A percentile compares a stretch with the other conserved stretches of the same genome.
These are phyloP conservation scores for Ailuropoda melanoleuca DNA, from an alignment of 2,113 vertebrate species.

Conservation along the genomic window DNA sequence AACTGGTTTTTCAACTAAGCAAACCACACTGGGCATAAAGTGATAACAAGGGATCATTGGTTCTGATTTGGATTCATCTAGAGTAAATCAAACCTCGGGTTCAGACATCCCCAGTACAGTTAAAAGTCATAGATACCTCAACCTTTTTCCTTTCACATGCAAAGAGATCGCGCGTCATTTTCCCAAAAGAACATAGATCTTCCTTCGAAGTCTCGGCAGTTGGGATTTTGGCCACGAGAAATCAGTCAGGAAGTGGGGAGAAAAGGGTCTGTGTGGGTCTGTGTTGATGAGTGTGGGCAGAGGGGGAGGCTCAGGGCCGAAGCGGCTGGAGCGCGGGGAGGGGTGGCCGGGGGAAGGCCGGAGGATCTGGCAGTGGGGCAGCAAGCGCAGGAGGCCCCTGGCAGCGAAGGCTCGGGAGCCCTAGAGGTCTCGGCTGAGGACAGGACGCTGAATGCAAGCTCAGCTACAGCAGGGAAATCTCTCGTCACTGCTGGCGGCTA, in stretches of 20 bases:
- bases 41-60: slow-evolving; percentile 61
- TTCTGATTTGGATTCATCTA: slow-evolving; percentile 70
- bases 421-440: slow-evolving; percentile 73
- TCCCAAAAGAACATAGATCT: slow-evolving; percentile 49
- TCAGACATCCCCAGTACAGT: slow-evolving; percentile 73
- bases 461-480: slow-evolving; percentile 82
- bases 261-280: background rate
- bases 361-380: slow-evolving; percentile 57
- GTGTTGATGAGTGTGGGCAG: slow-evolving; percentile 37
- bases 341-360: background rate
- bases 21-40: slow-evolving; percentile 70
- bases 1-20: slow-evolving; percentile 78
- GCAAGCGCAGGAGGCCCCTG: slow-evolving; percentile 73
- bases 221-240: slow-evolving; percentile 72
- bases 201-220: slow-evolving; percentile 72
- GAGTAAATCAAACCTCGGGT: slow-evolving; percentile 63
- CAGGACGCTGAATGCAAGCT: slow-evolving; percentile 62
- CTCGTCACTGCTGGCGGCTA: slow-evolving; percentile 36
- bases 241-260: slow-evolving; percentile 10
- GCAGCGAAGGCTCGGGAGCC: slow-evolving; percentile 76
- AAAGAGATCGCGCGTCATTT: slow-evolving; percentile 55
- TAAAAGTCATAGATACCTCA: slow-evolving; percentile 78
- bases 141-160: slow-evolving; percentile 73
- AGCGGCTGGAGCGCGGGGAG: background rate
- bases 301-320: background rate